These are phyloP conservation scores for Australoheros facetus DNA, from an alignment of 2,797 vertebrate genomes.

Conservation along the genomic window DNA sequence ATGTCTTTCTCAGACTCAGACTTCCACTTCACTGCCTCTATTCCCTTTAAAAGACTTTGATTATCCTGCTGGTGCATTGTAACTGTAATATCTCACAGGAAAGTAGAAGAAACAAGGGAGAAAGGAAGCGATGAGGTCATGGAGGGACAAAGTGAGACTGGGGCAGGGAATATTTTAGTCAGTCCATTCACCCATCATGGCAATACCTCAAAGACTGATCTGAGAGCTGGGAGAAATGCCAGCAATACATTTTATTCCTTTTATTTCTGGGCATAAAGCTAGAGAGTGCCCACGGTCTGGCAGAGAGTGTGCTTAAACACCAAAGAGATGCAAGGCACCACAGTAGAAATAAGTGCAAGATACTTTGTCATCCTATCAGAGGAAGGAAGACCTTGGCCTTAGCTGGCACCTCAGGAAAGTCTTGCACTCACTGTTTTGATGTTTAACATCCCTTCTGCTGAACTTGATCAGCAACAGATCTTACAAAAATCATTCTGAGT, in stretches of 20 bases:
- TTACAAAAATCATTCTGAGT: constrained; percentile 28
- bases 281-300: background rate
- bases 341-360: constrained; percentile 24
- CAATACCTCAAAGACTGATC: constrained; percentile 29
- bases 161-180: constrained; percentile 37
- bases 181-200: constrained; percentile 37
- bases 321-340: constrained; percentile 9
- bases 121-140: constrained; percentile 13
- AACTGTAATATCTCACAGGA: constrained; percentile 39
- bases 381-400: constrained; percentile 22
- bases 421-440: constrained; percentile 9
- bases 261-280: constrained; percentile 30
- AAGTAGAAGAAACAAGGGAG: constrained; percentile 26
- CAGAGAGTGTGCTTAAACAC: constrained; percentile 26
- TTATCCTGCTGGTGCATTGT: constrained; percentile 36
- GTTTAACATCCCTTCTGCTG: constrained; percentile 35
- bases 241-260: constrained; percentile 36
- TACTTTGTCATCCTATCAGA: constrained; percentile 36
- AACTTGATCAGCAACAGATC: constrained; percentile 28
- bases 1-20: constrained; percentile 9
- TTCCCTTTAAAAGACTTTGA: constrained; percentile 33
- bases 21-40: constrained; percentile 5
- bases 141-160: constrained; percentile 26
- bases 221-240: constrained; percentile 32
- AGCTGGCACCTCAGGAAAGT: constrained; percentile 21